Conservation (phyloP, 2,797 vertebrate species). For the Gorsachius magnificus region DNA sequence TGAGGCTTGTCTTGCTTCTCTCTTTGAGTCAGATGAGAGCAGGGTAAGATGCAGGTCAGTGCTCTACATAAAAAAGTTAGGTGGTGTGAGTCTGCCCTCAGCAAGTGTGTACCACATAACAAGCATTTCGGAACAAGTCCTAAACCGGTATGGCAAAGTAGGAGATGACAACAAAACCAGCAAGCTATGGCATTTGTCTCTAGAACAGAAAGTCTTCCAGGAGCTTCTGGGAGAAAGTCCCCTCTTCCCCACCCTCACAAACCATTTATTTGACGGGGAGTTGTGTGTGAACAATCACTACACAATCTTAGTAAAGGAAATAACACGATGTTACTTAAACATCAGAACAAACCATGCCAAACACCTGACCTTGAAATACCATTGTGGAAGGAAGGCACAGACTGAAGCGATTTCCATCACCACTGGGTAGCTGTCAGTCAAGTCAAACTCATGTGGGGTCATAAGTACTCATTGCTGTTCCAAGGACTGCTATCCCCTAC, state of each 20-base stretch:
- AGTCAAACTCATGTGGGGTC: background rate
- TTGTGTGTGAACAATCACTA: constrained; percentile 58
- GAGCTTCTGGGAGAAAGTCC: constrained; percentile 42
- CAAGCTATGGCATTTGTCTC: background rate
- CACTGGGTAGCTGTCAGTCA: background rate
- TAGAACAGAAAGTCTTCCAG: constrained; percentile 52
- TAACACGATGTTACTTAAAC: constrained; percentile 42
- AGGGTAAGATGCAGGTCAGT: constrained; percentile 4
- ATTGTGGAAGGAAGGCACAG: background rate
- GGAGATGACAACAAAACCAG: background rate
- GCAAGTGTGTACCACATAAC: constrained; percentile 20
- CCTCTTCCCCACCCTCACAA: constrained; percentile 53
- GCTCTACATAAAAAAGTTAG: constrained; percentile 53
- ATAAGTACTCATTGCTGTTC: background rate
- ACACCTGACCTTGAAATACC: background rate
- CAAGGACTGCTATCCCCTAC: background rate
- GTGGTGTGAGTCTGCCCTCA: constrained; percentile 37
- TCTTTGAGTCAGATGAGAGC: constrained; percentile 44
- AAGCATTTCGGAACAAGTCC: constrained; percentile 24
- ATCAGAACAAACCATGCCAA: background rate
- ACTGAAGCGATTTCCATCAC: background rate
- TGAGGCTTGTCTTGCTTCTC: constrained; percentile 52
- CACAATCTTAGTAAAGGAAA: constrained; percentile 46
- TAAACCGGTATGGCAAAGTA: background rate
- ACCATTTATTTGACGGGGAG: constrained; percentile 54